Evolutionary conservation across 2,797 vertebrate genomes (phyloP).

Genomic region (Chloroceryle amazona): DNA sequence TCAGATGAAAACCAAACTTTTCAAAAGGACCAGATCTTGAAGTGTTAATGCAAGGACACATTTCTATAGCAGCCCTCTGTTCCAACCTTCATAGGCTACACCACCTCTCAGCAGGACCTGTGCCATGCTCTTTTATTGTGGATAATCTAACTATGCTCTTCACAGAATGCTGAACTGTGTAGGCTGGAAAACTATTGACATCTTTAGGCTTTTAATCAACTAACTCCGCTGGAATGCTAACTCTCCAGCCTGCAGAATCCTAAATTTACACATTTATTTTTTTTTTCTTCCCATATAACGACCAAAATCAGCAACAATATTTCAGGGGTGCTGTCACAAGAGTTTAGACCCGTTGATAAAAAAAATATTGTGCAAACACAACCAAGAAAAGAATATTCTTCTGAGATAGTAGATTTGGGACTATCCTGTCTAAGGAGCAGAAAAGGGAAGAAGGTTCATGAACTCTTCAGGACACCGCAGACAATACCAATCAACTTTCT

Average conservation of each 20-base stretch:
- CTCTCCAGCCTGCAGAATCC: neutral
- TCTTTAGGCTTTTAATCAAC: neutral
- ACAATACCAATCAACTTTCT: neutral
- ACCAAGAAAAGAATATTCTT: neutral
- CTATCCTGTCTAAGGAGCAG: neutral
- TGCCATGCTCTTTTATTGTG: neutral
- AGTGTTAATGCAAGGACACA: neutral
- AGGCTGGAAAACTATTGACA: neutral
- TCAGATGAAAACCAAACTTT: conserved; percentile 49
- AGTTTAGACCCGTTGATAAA: neutral
- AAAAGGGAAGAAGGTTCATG: neutral
- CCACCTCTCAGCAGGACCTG: neutral
- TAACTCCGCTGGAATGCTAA: neutral
- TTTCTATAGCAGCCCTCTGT: neutral
- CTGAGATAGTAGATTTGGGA: neutral
- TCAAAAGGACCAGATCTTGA: neutral
- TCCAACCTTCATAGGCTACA: neutral
- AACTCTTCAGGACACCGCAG: neutral
- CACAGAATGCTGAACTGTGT: neutral
- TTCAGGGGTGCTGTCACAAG: neutral
- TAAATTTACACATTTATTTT: neutral
- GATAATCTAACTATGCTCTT: neutral
- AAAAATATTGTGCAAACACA: neutral
- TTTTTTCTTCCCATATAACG: neutral
- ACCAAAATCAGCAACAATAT: neutral